These are phyloP conservation scores for Uria aalge DNA, from an alignment of 2,113 vertebrate species.

Conservation along the genomic window DNA sequence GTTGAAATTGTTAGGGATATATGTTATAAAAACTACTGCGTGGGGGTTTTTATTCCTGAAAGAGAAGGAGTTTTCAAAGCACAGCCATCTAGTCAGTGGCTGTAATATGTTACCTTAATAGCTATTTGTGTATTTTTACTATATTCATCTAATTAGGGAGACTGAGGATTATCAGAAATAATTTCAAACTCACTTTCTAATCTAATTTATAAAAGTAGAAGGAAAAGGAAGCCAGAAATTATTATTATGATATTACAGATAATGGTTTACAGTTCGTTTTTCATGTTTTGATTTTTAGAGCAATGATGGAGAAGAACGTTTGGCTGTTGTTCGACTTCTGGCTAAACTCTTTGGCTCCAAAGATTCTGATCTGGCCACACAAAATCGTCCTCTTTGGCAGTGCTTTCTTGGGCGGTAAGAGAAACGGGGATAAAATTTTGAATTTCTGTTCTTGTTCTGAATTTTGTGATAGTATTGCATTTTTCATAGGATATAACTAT, in stretches of 20 bases:
- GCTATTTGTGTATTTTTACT: neutral
- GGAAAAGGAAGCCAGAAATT: neutral
- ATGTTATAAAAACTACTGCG: neutral
- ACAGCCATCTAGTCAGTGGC: neutral
- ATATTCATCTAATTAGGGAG: neutral
- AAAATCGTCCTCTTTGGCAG: slow-evolving; percentile 97
- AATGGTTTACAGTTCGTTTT: neutral
- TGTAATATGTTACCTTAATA: neutral
- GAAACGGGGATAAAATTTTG: neutral
- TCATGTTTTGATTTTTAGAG: slow-evolving; percentile 77
- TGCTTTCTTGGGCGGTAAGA: slow-evolving; percentile 96
- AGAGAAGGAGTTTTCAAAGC: neutral
- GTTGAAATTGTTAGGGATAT: neutral
- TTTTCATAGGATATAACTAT: neutral
- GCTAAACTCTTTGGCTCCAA: slow-evolving; percentile 97
- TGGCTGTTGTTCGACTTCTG: slow-evolving; percentile 94
- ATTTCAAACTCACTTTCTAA: neutral
- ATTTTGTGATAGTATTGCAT: neutral
- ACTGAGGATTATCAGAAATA: neutral
- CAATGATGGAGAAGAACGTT: slow-evolving; percentile 95
- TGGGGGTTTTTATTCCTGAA: neutral
- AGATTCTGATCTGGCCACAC: slow-evolving; percentile 96
- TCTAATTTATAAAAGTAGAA: neutral
- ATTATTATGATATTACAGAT: neutral
- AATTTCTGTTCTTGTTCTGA: neutral